phyloP scores from a whole-genome alignment of 2,888 invertebrate genomes.

The Blastobasis adustella region DNA sequence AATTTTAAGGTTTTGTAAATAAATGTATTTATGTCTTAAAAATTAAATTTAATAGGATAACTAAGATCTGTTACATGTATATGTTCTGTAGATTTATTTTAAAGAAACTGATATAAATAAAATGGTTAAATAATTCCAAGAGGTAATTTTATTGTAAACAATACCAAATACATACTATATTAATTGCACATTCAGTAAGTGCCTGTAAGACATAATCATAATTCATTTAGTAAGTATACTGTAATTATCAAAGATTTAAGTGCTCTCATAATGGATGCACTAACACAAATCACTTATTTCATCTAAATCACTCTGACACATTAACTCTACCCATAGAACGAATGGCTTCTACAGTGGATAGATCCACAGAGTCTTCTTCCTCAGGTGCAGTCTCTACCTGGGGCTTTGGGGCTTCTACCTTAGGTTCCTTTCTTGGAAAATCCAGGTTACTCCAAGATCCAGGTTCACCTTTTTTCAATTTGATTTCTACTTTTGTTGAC shows the following conservation, averaged over 20 bases:
- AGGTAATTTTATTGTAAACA: constrained; percentile 3
- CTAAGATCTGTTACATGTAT: constrained; percentile 5
- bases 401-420: constrained; percentile 25
- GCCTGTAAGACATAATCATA: constrained; percentile 13
- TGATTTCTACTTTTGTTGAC: constrained; percentile 94
- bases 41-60: neutral
- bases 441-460: constrained; percentile 88
- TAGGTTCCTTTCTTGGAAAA: constrained; percentile 64
- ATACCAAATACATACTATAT: constrained; percentile 15
- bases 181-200: constrained; percentile 20
- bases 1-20: neutral
- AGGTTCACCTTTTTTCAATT: constrained; percentile 89
- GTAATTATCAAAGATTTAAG: too few species aligned
- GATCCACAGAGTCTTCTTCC: constrained; percentile 81
- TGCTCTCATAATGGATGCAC: too few species aligned
- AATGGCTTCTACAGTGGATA: constrained; percentile 79
- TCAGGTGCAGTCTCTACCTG: constrained; percentile 22
- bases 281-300: too few species aligned
- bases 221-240: too few species aligned
- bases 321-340: constrained; percentile 60
- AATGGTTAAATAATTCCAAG: too few species aligned
- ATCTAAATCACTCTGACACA: constrained; percentile 32
- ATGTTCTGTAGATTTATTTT: constrained; percentile 15
- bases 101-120: constrained; percentile 2
- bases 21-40: neutral